Evolutionary conservation across 2,888 invertebrate species (phyloP), one percentile per base, ranked within the genome.

Genomic region (Tetranychus piercei): DNA sequence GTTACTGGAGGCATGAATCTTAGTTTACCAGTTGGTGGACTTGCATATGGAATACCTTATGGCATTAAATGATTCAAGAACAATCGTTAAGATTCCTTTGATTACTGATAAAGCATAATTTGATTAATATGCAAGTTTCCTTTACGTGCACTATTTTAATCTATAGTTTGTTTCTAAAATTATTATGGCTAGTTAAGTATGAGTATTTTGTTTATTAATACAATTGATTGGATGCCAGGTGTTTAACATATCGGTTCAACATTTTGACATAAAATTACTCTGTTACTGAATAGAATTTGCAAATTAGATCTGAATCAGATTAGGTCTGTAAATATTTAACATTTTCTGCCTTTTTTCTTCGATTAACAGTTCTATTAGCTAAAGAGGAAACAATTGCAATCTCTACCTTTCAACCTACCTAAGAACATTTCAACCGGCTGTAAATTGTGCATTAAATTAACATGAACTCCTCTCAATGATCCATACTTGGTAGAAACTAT

Each of bases 341-440:
- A 34, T 34, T 34, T 34, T 34, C 34, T 34, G 3, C 5, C 5
- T 34, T 34, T 34, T 34, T 34, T 34, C 34, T 34, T 34, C 34
- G 4, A 4, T 4, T 34, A 34, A 34, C 34, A 34, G 34, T 34
- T 34, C 34, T 34, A 34, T 34, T 34, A 34, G 34, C 3, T 34
- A 0, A 34, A 34, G 34, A 34, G 34, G 34, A 34, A 34, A 34
- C 34, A 34, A 23, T 34, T 34, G 34, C 34, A 3, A 34, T 34
- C 34, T 34, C 34, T 34, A 34, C 34, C 34, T 23, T 5, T 20
- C 0, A 6, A 74, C 72, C 72, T 72, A 75, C 76, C 92, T 23
- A 89, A 87, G 84, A 91, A 93, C 79, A 89, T 90, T 83, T 92
- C 94, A 23, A 95, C 94, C 4, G 89, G 87, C 81, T 90, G 89